Evolutionary conservation across 2,888 invertebrate genomes (phyloP), one percentile per base, ranked within the genome.

Genomic region (Eristalinus aeneus): DNA sequence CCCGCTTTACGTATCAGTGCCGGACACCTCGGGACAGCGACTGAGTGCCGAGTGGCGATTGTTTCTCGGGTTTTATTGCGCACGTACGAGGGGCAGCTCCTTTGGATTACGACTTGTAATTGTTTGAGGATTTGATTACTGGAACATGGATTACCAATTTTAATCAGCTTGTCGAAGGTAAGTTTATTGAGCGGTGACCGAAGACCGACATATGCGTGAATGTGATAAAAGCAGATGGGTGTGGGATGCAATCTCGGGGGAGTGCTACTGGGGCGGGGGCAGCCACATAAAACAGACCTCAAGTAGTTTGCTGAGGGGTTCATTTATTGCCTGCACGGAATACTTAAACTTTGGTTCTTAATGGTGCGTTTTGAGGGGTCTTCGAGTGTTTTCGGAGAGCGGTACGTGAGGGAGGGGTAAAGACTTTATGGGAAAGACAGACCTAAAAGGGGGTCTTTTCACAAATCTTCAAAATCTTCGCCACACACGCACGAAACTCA

Each of bases 91-190:
- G 27, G 76, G 23, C 23, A 68, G 60, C 61, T 78, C 82, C 73
- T 61, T 86, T 82, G 85, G 86, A 86, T 86, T 77, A 86, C 74
- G 65, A 86, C 60, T 46, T 64, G 74, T 71, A 78, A 86, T 77
- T 82, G 73, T 73, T 46, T 86, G 63, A 71, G 77, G 77, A 86
- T 82, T 86, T 77, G 60, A 78, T 69, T 77, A 65, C 77, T 27
- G 73, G 73, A 46, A 86, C 77, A 86, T 82, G 86, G 82, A 86
- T 86, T 71, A 86, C 67, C 61, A 77, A 86, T 82, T 78, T 86
- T 82, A 86, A 82, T 77, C 60, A 78, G 72, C 86, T 77, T 77
- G 69, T 86, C 54, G 67, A 77, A 77, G 82, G 86, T 86, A 74
- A 86, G 86, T 85, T 76, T 76, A 63, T 69, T 65, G 36, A 31